A percentile compares a stretch with the other conserved stretches of the same genome.
Conservation (phyloP, 2,113 vertebrate species). For the Andinoacara biseriatus region DNA sequence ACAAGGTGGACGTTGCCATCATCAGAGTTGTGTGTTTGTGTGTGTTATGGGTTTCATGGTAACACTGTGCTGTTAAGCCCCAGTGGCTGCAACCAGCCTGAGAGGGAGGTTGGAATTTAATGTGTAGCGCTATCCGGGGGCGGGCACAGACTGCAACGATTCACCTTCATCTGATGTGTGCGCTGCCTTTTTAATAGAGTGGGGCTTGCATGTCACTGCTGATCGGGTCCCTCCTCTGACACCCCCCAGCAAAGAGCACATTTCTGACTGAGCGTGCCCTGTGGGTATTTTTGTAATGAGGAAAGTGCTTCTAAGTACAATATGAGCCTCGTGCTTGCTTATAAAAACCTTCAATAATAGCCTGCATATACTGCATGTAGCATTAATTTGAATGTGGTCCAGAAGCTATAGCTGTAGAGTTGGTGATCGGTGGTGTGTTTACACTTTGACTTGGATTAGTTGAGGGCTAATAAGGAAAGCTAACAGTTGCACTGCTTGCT, state of each 20-base stretch:
- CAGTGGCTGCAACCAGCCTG: background rate
- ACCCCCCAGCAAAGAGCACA: background rate
- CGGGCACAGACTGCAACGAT: background rate
- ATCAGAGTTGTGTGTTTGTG: slow-evolving; percentile 1
- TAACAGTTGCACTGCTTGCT: no score
- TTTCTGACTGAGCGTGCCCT: background rate
- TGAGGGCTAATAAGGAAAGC: no score
- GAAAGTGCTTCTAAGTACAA: background rate
- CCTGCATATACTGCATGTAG: background rate
- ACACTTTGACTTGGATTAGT: no score
- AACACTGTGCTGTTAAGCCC: background rate
- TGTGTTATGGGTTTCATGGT: slow-evolving; percentile 1
- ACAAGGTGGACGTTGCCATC: background rate
- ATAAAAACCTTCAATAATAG: no score
- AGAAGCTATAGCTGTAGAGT: background rate
- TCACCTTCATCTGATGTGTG: background rate
- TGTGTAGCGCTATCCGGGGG: background rate
- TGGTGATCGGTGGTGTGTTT: background rate
- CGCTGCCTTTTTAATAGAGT: no score
- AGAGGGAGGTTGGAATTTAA: background rate
- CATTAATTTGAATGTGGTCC: background rate
- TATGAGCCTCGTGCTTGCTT: background rate
- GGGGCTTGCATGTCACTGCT: background rate
- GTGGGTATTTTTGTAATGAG: background rate
- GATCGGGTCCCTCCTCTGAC: background rate